A percentile compares a stretch with the other conserved stretches of the same genome.
phyloP scores from a whole-genome alignment of 2,888 invertebrate species.

The Ichneumoninae sp. region DNA sequence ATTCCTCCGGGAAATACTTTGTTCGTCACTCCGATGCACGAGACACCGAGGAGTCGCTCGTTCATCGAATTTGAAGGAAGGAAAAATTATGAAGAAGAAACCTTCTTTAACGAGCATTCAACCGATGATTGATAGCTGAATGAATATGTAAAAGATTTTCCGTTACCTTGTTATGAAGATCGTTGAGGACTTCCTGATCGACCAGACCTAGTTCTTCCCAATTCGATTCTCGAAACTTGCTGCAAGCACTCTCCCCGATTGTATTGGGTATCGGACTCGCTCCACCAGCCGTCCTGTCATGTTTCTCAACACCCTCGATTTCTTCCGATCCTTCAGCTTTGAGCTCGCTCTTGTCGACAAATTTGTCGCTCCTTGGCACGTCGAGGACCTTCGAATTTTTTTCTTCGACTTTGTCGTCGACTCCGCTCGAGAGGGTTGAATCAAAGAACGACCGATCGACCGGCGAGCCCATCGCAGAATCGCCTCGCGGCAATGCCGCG shows the following conservation, averaged over 20 bases:
- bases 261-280: slow-evolving; percentile 42
- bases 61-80: neutral
- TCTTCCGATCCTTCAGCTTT: neutral
- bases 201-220: slow-evolving; percentile 89
- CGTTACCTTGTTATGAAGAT: slow-evolving; percentile 90
- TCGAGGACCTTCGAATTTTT: neutral
- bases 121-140: slow-evolving; percentile 4
- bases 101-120: neutral
- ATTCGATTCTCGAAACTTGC: slow-evolving; percentile 74
- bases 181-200: slow-evolving; percentile 87
- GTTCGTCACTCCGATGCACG: slow-evolving; percentile 24
- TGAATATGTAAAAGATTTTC: neutral
- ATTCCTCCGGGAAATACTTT: slow-evolving; percentile 58
- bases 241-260: slow-evolving; percentile 24
- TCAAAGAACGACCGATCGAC: slow-evolving; percentile 22
- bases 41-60: neutral
- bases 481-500: neutral
- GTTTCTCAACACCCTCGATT: slow-evolving; percentile 21
- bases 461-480: slow-evolving; percentile 36
- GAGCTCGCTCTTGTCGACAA: neutral
- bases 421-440: neutral
- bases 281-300: slow-evolving; percentile 19
- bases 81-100: neutral
- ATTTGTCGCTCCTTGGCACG: neutral
- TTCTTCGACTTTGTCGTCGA: neutral